Conservation (phyloP, 2,797 vertebrate species). For the Pygocentrus nattereri region DNA sequence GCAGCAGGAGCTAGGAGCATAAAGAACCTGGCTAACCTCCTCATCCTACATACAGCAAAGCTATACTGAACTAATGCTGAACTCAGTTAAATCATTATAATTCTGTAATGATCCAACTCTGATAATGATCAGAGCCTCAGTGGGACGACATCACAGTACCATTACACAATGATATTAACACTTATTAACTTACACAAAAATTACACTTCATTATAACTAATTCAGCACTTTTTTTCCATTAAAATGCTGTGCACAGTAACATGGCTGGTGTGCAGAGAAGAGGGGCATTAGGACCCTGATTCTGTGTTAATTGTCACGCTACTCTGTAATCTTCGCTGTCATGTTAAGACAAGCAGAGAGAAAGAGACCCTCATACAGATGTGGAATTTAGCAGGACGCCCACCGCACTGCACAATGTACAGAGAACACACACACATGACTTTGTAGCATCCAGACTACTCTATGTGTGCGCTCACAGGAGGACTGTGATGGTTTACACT, state of each 20-base stretch:
- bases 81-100: neutral
- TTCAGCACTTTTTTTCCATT: neutral
- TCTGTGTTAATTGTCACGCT: neutral
- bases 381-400: constrained; percentile 53
- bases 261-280: neutral
- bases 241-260: neutral
- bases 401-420: constrained; percentile 8
- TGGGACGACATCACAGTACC: neutral
- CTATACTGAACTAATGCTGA: constrained; percentile 8
- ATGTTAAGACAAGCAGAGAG: constrained; percentile 55
- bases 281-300: constrained; percentile 36
- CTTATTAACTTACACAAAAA: neutral
- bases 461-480: neutral
- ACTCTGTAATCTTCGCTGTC: constrained; percentile 47
- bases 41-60: neutral
- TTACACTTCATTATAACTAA: too few species aligned
- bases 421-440: neutral
- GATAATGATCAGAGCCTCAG: neutral
- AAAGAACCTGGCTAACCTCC: neutral
- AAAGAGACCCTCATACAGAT: constrained; percentile 28
- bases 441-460: neutral
- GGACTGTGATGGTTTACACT: too few species aligned
- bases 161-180: too few species aligned
- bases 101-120: neutral
- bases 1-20: too few species aligned